Evolutionary conservation across 2,888 invertebrate species (phyloP).

Genomic region (Smittia aterrima): DNA sequence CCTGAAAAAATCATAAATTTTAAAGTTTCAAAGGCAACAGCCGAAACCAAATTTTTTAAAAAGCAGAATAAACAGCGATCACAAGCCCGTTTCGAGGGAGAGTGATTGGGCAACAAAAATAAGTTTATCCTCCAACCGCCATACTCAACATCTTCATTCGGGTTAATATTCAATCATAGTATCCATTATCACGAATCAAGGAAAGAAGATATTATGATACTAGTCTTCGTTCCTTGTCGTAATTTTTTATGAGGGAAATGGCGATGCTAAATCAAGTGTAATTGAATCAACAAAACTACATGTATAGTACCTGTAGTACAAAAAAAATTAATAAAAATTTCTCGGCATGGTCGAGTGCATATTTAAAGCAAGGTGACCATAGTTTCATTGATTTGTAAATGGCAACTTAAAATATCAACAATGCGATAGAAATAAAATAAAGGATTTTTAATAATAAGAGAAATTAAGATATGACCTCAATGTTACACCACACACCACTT

Average conservation of each 20-base stretch:
- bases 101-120: constrained; percentile 1
- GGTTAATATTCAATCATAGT: constrained; percentile 15
- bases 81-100: background rate
- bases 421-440: background rate
- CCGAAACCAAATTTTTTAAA: background rate
- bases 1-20: constrained; percentile 19
- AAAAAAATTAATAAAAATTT: too few relatives aligned
- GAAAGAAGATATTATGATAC: background rate
- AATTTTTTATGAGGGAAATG: too few relatives aligned
- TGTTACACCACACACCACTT: constrained; percentile 40
- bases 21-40: background rate
- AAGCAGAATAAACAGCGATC: constrained; percentile 11
- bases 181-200: background rate
- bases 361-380: too few relatives aligned
- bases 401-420: too few relatives aligned
- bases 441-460: background rate
- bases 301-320: too few relatives aligned
- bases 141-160: constrained; percentile 32
- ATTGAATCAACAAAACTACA: too few relatives aligned
- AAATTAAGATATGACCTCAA: background rate
- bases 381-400: too few relatives aligned
- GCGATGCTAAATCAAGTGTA: too few relatives aligned
- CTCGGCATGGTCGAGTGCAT: too few relatives aligned
- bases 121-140: constrained; percentile 36
- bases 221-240: too few relatives aligned